Evolutionary conservation across 2,113 vertebrate species (phyloP), one percentile per base, ranked within the genome.

Genomic region (Todiramphus saurophagus): DNA sequence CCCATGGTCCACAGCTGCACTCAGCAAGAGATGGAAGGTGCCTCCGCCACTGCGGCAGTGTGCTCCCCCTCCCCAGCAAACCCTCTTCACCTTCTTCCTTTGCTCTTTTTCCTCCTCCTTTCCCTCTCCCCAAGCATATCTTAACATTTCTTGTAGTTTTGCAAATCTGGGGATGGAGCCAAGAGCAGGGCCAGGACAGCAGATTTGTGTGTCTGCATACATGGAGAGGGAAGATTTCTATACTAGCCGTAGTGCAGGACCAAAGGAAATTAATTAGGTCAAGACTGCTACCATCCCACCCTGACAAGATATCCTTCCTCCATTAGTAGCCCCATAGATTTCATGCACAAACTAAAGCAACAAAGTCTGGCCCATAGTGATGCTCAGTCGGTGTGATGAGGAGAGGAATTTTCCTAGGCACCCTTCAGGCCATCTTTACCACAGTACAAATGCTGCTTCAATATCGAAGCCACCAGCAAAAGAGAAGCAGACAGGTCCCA

Each of bases 21-120:
- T 88, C 33, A 15, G 46, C 33, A 12, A 88, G 94, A 28, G 48
- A 89, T 76, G 94, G 89, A 96, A 94, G 84, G 87, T 41, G 74
- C 89, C 87, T 88, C 59, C 5, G 6, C 69, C 43, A 48, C 28
- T 62, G 64, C 44, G 4, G 30, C 43, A 10, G 46, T 63, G 77
- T 11, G 31, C 53, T 64, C 86, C 85, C 84, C 10, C 25, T 37
- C 21, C 72, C 64, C 62, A 37, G 39, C 11, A 48, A 75, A 24
- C 15, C 13, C 31, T 15, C 5, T 14, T 63, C 43, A 39, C 43
- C 63, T 35, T 39, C 58, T 53, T 28, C 41, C n/a, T 72, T 35
- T 48, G 24, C 72, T 82, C 16, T 39, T 18, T 62, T 66, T 35
- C 5, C 43, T n/a, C 37, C 28, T 64, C 20, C 37, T 63, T 72